These are phyloP conservation scores for Theristicus caerulescens DNA, from an alignment of 2,113 vertebrate species.

Conservation along the genomic window DNA sequence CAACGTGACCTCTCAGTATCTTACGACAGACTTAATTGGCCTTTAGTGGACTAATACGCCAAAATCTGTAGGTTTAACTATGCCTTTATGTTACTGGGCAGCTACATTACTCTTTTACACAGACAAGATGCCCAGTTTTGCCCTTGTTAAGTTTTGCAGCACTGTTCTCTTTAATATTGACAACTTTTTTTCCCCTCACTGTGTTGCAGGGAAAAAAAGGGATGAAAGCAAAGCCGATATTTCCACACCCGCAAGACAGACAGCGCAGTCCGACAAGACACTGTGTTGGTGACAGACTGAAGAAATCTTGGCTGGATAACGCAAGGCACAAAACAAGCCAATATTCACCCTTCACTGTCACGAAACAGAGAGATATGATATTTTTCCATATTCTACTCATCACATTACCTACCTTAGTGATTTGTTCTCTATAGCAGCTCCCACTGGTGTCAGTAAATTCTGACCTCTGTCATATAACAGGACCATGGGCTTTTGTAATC, in stretches of 20 bases:
- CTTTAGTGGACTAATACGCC: not conserved
- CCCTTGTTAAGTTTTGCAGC: not conserved
- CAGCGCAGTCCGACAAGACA: not conserved
- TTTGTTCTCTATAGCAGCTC: not conserved
- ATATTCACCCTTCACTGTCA: not conserved
- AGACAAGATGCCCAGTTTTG: not conserved
- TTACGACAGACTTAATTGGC: not conserved
- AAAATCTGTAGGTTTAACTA: not conserved
- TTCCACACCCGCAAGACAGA: not conserved
- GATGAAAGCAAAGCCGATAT: not conserved
- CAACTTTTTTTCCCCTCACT: not conserved
- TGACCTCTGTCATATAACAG: not conserved
- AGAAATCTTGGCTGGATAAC: not conserved
- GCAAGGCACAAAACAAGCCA: not conserved
- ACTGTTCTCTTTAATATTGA: not conserved
- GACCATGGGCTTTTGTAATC: not conserved
- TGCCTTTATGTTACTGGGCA: not conserved
- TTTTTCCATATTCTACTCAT: not conserved
- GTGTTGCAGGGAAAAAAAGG: not conserved
- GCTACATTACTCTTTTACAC: not conserved
- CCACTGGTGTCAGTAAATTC: not conserved
- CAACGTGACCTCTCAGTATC: not conserved
- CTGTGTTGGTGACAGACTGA: constrained; percentile 13
- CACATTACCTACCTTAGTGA: not conserved
- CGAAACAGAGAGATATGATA: not conserved